Conservation (phyloP, 1,140 invertebrate species). For the Sipha flava region DNA sequence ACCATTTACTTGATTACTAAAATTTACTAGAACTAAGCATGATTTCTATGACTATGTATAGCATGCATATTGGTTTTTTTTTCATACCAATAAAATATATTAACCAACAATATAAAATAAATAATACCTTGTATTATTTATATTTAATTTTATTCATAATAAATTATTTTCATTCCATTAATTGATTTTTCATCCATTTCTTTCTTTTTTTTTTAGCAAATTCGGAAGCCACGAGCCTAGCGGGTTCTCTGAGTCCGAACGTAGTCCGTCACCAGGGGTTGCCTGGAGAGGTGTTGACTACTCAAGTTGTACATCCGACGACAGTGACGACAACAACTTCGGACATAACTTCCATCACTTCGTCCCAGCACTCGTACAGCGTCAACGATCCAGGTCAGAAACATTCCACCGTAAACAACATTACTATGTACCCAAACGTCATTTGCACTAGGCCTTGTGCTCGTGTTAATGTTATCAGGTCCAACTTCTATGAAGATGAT, state of each 20-base stretch:
- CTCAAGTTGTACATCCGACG: slow-evolving; percentile 28
- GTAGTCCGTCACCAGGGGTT: slow-evolving; percentile 32
- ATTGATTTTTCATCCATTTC: neutral
- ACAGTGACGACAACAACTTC: slow-evolving; percentile 34
- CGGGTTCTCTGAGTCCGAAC: slow-evolving; percentile 41
- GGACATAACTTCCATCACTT: slow-evolving; percentile 35
- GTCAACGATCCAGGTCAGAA: slow-evolving; percentile 40
- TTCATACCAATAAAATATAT: neutral
- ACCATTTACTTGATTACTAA: neutral
- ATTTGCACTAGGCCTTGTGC: slow-evolving; percentile 15
- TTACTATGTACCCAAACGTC: slow-evolving; percentile 28
- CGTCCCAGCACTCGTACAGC: slow-evolving; percentile 29
- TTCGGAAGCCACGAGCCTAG: slow-evolving; percentile 37
- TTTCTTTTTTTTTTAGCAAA: slow-evolving; percentile 11
- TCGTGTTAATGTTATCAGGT: slow-evolving; percentile 11
- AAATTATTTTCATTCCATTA: neutral
- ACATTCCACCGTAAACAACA: slow-evolving; percentile 36
- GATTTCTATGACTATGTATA: neutral
- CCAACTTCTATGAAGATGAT: slow-evolving; percentile 2
- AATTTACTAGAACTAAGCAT: neutral
- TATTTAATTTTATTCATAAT: neutral
- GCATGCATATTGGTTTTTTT: neutral
- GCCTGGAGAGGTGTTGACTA: slow-evolving; percentile 16
- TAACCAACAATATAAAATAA: neutral
- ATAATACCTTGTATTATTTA: neutral